These are phyloP conservation scores for Caenorhabditis sp. DNA, from an alignment of 2,888 invertebrate species.

Conservation along the genomic window DNA sequence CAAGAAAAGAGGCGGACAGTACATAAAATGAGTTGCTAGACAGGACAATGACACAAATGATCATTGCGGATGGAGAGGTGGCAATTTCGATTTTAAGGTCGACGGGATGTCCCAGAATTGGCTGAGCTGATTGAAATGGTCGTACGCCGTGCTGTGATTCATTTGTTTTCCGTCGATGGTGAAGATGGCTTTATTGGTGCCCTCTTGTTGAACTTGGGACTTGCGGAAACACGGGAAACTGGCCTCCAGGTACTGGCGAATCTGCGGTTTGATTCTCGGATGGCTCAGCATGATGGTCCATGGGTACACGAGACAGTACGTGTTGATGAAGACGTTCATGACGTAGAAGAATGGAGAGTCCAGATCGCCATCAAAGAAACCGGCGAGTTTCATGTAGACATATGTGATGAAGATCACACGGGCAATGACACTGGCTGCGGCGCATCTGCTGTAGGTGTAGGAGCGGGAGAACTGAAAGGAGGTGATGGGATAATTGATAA, in stretches of 20 bases:
- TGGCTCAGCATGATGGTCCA: slow-evolving; percentile 50
- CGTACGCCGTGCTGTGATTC: slow-evolving; percentile 4
- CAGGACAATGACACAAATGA: slow-evolving; percentile 18
- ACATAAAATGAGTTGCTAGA: background rate
- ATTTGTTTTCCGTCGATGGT: slow-evolving; percentile 46
- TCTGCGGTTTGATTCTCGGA: slow-evolving; percentile 26
- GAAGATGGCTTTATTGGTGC: background rate
- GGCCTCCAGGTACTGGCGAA: background rate
- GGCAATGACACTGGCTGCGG: slow-evolving; percentile 26
- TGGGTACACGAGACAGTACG: slow-evolving; percentile 42
- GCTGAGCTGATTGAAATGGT: slow-evolving; percentile 33
- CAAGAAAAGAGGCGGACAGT: slow-evolving; percentile 4
- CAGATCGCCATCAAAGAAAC: slow-evolving; percentile 16
- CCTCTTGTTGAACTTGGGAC: background rate
- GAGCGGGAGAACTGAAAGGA: slow-evolving; percentile 43
- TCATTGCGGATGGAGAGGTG: background rate
- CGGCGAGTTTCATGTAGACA: slow-evolving; percentile 18
- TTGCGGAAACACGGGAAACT: background rate
- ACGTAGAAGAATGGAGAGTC: slow-evolving; percentile 34
- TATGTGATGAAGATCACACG: slow-evolving; percentile 25
- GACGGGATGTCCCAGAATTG: slow-evolving; percentile 12
- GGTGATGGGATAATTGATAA: no score
- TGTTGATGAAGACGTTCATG: slow-evolving; percentile 48
- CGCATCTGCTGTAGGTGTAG: slow-evolving; percentile 43
- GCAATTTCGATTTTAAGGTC: background rate